Conservation (phyloP, 2,888 invertebrate species). For the Hedya salicella region DNA sequence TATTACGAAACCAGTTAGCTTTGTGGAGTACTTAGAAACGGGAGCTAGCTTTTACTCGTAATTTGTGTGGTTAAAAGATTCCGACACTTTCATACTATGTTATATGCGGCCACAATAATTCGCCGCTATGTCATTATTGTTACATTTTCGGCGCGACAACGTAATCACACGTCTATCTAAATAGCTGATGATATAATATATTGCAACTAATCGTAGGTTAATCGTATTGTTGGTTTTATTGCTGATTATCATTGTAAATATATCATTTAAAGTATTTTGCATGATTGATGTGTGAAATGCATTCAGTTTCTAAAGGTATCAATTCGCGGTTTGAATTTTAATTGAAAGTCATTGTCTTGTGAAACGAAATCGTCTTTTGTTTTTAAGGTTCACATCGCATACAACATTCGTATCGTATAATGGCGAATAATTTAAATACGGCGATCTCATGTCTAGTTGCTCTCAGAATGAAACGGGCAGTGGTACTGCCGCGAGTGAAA, state of each 20-base stretch:
- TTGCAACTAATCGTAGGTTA: slow-evolving; percentile 22
- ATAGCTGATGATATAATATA: slow-evolving; percentile 33
- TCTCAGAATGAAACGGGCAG: slow-evolving; percentile 26
- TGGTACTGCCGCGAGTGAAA: slow-evolving; percentile 18
- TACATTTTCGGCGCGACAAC: slow-evolving; percentile 36
- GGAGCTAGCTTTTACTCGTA: slow-evolving; percentile 80
- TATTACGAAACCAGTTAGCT: slow-evolving; percentile 75
- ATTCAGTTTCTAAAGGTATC: slow-evolving; percentile 38
- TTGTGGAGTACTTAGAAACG: slow-evolving; percentile 63
- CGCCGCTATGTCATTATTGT: slow-evolving; percentile 43
- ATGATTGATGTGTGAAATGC: slow-evolving; percentile 38
- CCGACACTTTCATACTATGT: slow-evolving; percentile 62
- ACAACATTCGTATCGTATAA: slow-evolving; percentile 48
- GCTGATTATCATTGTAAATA: slow-evolving; percentile 28
- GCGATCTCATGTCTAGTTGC: slow-evolving; percentile 47
- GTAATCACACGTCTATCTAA: slow-evolving; percentile 33
- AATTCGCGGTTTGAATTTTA: slow-evolving; percentile 36
- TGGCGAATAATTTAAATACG: slow-evolving; percentile 48
- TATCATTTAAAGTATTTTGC: slow-evolving; percentile 22
- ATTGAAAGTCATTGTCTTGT: slow-evolving; percentile 45
- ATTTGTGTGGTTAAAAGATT: slow-evolving; percentile 71
- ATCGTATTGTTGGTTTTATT: slow-evolving; percentile 19
- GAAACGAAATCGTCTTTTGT: slow-evolving; percentile 60
- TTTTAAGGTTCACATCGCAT: slow-evolving; percentile 60
- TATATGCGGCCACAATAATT: slow-evolving; percentile 58